Evolutionary conservation across 2,888 invertebrate genomes (phyloP).

Genomic region (Machimus atricapillus): DNA sequence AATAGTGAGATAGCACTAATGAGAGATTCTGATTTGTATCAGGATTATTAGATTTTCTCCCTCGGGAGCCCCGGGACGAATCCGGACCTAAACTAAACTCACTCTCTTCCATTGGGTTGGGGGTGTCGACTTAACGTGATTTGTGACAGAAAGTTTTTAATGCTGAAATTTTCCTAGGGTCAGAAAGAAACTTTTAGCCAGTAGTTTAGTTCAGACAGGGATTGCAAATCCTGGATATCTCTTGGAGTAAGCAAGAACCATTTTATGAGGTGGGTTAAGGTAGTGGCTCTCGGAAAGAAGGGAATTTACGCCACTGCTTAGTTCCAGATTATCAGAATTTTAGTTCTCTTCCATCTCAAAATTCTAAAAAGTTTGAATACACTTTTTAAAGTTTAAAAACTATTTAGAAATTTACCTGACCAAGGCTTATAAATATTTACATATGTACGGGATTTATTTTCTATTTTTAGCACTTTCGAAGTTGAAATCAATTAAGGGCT

Average conservation of each 20-base stretch:
- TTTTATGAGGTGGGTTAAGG: not conserved
- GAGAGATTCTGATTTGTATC: conserved; percentile 39
- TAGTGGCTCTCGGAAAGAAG: not conserved
- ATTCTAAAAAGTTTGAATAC: not conserved
- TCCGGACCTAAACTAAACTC: not conserved
- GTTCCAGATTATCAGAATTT: not conserved
- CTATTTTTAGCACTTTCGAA: too few relatives aligned
- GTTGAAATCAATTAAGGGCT: too few relatives aligned
- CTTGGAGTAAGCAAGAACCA: not conserved
- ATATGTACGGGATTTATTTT: too few relatives aligned
- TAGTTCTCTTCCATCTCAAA: not conserved
- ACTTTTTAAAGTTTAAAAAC: too few relatives aligned
- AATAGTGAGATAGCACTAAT: conserved; percentile 28
- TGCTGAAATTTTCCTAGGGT: not conserved
- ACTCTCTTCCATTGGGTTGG: not conserved
- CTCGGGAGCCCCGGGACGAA: not conserved
- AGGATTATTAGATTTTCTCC: conserved; percentile 10
- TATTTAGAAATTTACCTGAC: too few relatives aligned
- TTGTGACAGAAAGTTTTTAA: not conserved
- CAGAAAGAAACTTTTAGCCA: not conserved
- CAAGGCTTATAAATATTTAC: too few relatives aligned
- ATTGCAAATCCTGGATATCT: not conserved
- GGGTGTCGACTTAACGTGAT: not conserved
- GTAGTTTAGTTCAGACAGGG: not conserved
- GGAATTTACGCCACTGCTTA: not conserved